A percentile compares a stretch with the other conserved stretches of the same genome.
These are phyloP conservation scores for Scyliorhinus canicula DNA, from an alignment of 2,797 vertebrate species.

Conservation along the genomic window DNA sequence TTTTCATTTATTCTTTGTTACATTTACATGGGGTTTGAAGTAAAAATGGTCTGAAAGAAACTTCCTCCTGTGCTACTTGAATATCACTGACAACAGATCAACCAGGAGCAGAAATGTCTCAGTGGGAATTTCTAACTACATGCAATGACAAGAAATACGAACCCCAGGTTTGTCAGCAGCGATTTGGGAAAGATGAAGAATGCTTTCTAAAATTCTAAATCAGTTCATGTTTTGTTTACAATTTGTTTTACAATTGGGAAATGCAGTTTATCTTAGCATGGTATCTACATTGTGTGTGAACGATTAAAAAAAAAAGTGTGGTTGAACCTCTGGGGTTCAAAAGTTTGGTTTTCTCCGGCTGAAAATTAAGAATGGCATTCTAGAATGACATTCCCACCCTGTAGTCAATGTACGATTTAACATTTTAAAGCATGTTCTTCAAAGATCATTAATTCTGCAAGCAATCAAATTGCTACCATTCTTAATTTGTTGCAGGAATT, in stretches of 20 bases:
- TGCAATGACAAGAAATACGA: not conserved
- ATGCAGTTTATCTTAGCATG: not conserved
- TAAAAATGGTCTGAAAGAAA: not conserved
- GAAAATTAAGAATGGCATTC: not conserved
- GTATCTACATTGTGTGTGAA: not conserved
- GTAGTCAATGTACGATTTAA: not conserved
- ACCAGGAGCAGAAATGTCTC: not conserved
- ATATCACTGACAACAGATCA: not conserved
- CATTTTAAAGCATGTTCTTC: not conserved
- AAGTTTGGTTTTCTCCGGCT: not conserved
- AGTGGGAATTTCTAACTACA: not conserved
- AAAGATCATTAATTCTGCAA: constrained; percentile 7
- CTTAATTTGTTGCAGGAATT: not conserved
- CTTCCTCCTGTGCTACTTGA: not conserved
- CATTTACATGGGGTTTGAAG: not conserved
- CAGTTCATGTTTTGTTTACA: not conserved
- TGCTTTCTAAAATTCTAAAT: not conserved
- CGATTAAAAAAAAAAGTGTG: not conserved
- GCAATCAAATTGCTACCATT: not conserved
- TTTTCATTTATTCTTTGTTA: not conserved
- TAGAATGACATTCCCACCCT: not conserved
- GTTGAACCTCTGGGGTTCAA: not conserved
- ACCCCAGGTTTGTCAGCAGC: not conserved
- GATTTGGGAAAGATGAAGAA: not conserved
- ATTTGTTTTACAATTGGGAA: not conserved